These are phyloP conservation scores for Sarcoramphus papa DNA, from an alignment of 2,797 vertebrate genomes.

Conservation along the genomic window DNA sequence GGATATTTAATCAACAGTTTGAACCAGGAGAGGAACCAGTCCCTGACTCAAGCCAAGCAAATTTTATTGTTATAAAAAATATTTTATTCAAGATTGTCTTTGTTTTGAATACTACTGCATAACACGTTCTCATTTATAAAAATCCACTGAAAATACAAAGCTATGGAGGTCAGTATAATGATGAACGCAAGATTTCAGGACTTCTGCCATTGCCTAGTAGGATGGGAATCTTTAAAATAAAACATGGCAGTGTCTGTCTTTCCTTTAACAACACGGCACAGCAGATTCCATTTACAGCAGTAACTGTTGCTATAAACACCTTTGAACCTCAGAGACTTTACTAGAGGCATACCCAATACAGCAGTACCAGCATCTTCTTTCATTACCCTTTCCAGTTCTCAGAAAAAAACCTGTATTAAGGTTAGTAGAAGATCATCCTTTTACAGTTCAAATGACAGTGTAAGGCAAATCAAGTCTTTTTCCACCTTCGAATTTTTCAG, in stretches of 20 bases:
- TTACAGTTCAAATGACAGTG: background rate
- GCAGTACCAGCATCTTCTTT: background rate
- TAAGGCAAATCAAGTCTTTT: background rate
- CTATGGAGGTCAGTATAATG: background rate
- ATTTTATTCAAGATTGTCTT: background rate
- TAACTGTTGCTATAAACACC: background rate
- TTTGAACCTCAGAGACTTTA: background rate
- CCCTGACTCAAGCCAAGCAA: background rate
- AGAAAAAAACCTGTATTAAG: background rate
- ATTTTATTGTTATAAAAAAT: background rate
- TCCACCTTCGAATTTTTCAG: background rate
- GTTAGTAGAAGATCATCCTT: background rate
- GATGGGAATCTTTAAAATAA: background rate
- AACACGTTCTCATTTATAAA: background rate
- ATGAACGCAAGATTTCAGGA: background rate
- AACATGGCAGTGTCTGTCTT: background rate
- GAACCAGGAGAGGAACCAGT: background rate
- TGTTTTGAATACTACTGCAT: background rate
- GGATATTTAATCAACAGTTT: background rate
- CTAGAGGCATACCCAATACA: background rate
- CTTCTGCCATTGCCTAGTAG: background rate
- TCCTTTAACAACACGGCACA: background rate
- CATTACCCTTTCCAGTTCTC: background rate
- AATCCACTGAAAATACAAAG: background rate
- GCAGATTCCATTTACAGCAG: background rate